Conservation (phyloP, 2,113 vertebrate species). For the Smithornis capensis region DNA sequence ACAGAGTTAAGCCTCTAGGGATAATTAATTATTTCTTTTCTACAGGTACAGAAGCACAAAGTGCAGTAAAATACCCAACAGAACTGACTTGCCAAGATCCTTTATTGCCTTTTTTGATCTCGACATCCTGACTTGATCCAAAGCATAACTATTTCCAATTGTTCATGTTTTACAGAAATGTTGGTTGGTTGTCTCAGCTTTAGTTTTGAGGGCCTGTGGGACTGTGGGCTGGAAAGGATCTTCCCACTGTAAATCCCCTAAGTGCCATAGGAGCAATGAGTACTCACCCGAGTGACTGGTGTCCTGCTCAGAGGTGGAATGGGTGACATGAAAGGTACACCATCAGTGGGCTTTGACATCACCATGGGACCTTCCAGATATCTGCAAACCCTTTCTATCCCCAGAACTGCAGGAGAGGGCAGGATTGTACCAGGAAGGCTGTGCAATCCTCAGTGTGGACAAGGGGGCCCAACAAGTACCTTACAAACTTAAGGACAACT, state of each 20-base stretch:
- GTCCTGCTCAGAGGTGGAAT: fast-evolving
- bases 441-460: neutral
- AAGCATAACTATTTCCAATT: neutral
- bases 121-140: neutral
- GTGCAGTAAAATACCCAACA: neutral
- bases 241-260: neutral
- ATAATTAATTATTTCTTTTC: neutral
- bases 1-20: neutral
- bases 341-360: neutral
- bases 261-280: neutral
- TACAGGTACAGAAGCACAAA: neutral
- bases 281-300: fast-evolving
- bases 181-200: neutral
- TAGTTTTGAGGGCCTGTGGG: neutral
- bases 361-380: neutral
- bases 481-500: neutral
- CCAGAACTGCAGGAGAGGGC: neutral
- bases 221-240: neutral
- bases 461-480: neutral
- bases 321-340: neutral
- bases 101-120: neutral
- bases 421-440: neutral
- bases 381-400: neutral
- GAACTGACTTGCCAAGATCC: neutral
- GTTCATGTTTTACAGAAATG: neutral